A percentile compares a stretch with the other conserved stretches of the same genome.
Conservation (phyloP, 2,888 invertebrate species). For the Limnephilus rhombicus region DNA sequence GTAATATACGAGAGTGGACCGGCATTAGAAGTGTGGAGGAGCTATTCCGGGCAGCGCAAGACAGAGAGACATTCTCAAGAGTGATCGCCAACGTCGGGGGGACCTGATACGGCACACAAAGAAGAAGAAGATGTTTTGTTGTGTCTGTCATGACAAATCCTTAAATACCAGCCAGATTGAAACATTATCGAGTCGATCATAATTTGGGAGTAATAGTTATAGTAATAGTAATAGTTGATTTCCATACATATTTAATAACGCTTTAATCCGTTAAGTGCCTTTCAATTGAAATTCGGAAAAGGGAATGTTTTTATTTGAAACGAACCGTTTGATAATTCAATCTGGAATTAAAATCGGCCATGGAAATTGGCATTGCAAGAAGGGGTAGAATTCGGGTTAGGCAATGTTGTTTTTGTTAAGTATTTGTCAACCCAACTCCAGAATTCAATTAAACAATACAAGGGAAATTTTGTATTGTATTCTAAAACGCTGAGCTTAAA, state of each 20-base stretch:
- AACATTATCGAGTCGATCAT: neutral
- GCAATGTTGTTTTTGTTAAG: conserved; percentile 57
- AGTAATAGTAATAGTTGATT: neutral
- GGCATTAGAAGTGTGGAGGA: too few relatives aligned
- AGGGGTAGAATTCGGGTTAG: conserved; percentile 38
- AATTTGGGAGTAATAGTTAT: neutral
- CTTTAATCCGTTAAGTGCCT: conserved; percentile 22
- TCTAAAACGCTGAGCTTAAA: conserved; percentile 27
- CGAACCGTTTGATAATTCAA: conserved; percentile 53
- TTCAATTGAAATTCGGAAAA: conserved; percentile 44
- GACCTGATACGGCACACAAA: too few relatives aligned
- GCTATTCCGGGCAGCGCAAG: too few relatives aligned
- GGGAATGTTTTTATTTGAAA: conserved; percentile 36
- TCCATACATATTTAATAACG: neutral
- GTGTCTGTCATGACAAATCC: too few relatives aligned
- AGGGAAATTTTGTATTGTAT: conserved; percentile 39
- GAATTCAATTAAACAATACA: conserved; percentile 60
- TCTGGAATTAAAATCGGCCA: conserved; percentile 56
- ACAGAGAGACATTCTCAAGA: too few relatives aligned
- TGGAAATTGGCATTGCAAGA: conserved; percentile 44
- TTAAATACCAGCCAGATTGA: neutral
- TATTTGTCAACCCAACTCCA: conserved; percentile 56
- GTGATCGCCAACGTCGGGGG: too few relatives aligned
- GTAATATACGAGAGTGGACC: too few relatives aligned
- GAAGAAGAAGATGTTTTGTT: too few relatives aligned